Base-by-base conservation (phyloP, 2,888 invertebrate species). In the Oligia fasciuncula region DNA sequence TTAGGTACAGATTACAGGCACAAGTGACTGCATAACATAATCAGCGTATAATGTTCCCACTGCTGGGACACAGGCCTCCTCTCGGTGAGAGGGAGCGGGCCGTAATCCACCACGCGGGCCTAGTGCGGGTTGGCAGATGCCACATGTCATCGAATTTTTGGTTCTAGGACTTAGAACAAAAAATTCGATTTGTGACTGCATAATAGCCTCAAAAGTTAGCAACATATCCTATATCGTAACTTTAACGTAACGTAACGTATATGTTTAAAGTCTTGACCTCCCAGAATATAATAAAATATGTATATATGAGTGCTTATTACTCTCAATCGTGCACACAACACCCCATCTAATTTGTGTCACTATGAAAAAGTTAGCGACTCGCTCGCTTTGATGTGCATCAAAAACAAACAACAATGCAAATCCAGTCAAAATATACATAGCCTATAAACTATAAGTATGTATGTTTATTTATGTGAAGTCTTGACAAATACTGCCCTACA, bases 401-500 rank as follows among this genome's bases (percentile, higher is more conserved):
- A 49, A 49, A 70, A 23, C 9, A 2, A 57, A 57, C 13, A 51
- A 35, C 14, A 11, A 57, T 40, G n/a, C 2, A 60, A 60, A 62
- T 43, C 17, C 1, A 43, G 60, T 40, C 57, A 71, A 60, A 17
- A 19, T n/a, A 62, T 62, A 5, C n/a, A 9, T n/a, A 46, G 13
- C 9, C 4, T 54, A 54, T 35, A 29, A 29, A 29, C 40, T 19
- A n/a, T 8, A 43, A 8, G 43, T 13, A 49, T 6, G 11, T 40
- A 40, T 57, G 35, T 40, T 51, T 40, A 14, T 57, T 14, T 35
- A 29, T 66, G 3, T 57, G 29, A 23, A 17, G 11, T 43, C 54
- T 35, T 65, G 46, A 19, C 19, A n/a, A 66, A 57, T 77, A 49
- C 35, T 69, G 51, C 43, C 57, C 57, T 51, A 63, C 23, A 65